Evolutionary conservation across 2,797 vertebrate species (phyloP), one percentile per base, ranked within the genome.

Genomic region (Rhabdophis nuchalis): DNA sequence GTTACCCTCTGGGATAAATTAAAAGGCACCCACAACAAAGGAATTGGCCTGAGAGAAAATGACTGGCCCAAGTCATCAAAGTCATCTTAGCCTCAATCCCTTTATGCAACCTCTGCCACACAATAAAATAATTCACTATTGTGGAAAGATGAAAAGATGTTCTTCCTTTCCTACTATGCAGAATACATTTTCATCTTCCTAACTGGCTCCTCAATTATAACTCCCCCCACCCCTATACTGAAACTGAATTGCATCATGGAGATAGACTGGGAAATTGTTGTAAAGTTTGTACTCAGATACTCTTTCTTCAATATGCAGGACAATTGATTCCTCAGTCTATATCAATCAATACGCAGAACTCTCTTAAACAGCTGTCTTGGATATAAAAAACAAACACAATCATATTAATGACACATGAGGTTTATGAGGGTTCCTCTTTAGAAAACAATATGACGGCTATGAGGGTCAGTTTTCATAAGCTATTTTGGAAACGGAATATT

Each of bases 161-260:
- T 27, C 50, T 53, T 89, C 4, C 53, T 58, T 77, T 77, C 52
- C 54, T 87, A 72, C 8, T 12, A 13, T 60, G 36, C 6, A 2
- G 29, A 25, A 12, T 46, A 88, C 16, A 89, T 64, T 82, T 54
- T 46, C 18, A 18, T 14, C 25, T 41, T 68, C 68, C 16, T n/a
- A 64, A 52, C 52, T 56, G 46, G 58, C 85, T 36, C 5, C 5
- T 25, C 32, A 56, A 5, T 16, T 90, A 41, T 56, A 53, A 12
- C 1, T 16, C 32, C 2, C n/a, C n/a, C n/a, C n/a, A n/a, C n/a
- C n/a, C n/a, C 88, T 20, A 13, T n/a, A 72, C 29, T 57, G 57
- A 54, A 89, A 64, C 11, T 50, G 18, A 64, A 86, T 86, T 86
- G 57, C 77, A 92, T 86, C 58, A 92, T 68, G 91, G 91, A 89